Evolutionary conservation across 2,888 invertebrate species (phyloP).

Genomic region (Eupithecia pulchellata): DNA sequence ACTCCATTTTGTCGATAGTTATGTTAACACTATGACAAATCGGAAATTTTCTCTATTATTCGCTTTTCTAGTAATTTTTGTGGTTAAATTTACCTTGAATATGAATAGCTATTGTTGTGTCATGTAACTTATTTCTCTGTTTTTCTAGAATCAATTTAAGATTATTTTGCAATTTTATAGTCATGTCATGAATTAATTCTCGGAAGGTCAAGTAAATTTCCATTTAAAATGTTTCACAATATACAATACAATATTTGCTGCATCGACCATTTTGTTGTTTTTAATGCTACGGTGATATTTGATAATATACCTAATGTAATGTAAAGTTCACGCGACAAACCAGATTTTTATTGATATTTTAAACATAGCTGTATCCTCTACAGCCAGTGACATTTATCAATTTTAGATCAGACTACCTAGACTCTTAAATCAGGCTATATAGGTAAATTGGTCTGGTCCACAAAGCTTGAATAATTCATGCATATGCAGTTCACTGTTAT

Average conservation of each 20-base stretch:
- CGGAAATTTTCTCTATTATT: not conserved
- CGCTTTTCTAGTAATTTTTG: not conserved
- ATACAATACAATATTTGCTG: not conserved
- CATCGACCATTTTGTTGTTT: not conserved
- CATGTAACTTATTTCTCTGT: slow-evolving; percentile 5
- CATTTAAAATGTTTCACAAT: slow-evolving; percentile 13
- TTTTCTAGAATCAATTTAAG: slow-evolving; percentile 38
- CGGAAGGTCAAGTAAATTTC: slow-evolving; percentile 28
- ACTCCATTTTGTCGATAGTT: not conserved
- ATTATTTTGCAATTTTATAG: slow-evolving; percentile 38
- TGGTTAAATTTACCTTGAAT: slow-evolving; percentile 35
- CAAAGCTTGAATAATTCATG: slow-evolving; percentile 39
- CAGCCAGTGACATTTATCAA: slow-evolving; percentile 4
- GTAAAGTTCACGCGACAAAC: not conserved
- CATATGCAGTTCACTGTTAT: slow-evolving; percentile 33
- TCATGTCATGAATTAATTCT: slow-evolving; percentile 35
- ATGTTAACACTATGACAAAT: not conserved
- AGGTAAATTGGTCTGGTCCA: slow-evolving; percentile 31
- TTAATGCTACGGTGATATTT: not conserved
- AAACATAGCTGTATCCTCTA: slow-evolving; percentile 12
- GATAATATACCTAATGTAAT: no score
- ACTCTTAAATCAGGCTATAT: slow-evolving; percentile 28
- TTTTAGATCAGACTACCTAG: slow-evolving; percentile 5
- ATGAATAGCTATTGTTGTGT: slow-evolving; percentile 6
- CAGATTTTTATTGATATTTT: slow-evolving; percentile 12